Percentiles rank a stretch among this genome's conserved stretches.
phyloP scores from a whole-genome alignment of 2,113 vertebrate genomes.

The Cichladusa arquata region DNA sequence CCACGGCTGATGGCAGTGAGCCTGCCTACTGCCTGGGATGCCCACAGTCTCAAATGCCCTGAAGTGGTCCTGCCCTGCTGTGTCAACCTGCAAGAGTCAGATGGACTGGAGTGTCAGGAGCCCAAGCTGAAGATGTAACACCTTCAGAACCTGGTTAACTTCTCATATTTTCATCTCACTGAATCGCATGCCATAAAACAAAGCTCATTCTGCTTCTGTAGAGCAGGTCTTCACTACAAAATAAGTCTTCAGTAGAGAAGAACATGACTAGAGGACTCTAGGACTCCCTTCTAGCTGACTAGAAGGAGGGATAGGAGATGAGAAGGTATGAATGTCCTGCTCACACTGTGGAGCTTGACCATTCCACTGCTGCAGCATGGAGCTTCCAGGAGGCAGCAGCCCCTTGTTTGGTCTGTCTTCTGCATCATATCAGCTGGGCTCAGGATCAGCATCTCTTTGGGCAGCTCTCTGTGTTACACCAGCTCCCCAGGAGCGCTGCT shows the following conservation, averaged over 20 bases:
- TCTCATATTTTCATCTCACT: background rate
- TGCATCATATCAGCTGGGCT: fast-evolving
- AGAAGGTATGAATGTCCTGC: background rate
- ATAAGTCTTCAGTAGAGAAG: background rate
- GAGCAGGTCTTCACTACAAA: background rate
- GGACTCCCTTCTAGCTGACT: background rate
- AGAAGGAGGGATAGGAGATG: background rate
- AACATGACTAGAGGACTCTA: background rate
- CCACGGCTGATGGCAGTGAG: background rate
- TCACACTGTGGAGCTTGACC: background rate
- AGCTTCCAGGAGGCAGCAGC: background rate
- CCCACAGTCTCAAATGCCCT: background rate
- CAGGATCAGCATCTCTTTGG: background rate
- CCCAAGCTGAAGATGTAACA: background rate
- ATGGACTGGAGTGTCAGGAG: background rate
- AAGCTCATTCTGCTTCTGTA: background rate
- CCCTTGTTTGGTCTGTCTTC: background rate
- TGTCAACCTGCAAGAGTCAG: background rate
- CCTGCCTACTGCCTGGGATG: background rate
- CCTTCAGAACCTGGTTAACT: background rate
- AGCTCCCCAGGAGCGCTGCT: background rate
- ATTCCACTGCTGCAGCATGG: background rate
- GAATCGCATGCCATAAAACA: fast-evolving
- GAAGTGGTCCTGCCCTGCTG: background rate
- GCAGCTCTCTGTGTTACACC: background rate